Base-by-base conservation (phyloP, 2,888 invertebrate genomes). In the Dysmachus trigonus region DNA sequence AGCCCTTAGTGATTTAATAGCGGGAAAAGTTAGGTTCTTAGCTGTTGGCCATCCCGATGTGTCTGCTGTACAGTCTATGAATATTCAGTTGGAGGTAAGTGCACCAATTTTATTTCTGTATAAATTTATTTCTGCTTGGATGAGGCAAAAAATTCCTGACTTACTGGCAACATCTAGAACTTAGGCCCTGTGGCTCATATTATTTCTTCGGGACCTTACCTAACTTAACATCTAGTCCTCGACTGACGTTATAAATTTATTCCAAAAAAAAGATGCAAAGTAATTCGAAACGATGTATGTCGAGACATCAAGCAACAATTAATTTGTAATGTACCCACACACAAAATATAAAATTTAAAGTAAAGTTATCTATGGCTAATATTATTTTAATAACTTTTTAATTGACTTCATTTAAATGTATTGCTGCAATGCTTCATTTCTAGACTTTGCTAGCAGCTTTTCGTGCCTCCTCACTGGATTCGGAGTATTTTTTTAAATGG, bases 361-460 rank as follows among this genome's bases (percentile, higher is more conserved):
- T n/a, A n/a, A n/a, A n/a, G n/a, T n/a, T n/a, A n/a, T n/a, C n/a
- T n/a, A n/a, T n/a, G n/a, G n/a, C n/a, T n/a, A n/a, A n/a, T n/a
- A n/a, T n/a, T n/a, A 47, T 47, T n/a, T 47, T 13, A 41, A 15
- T 41, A 6, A 53, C 2, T n/a, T 62, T 7, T 10, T 62, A 18
- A 18, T 51, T 51, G 5, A n/a, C 2, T 51, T 6, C 7, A 51
- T 51, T 51, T 51, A 51, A 77, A 27, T 76, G 33, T 76, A 51
- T 41, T 22, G 53, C 15, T 72, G 18, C 72, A 35, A 18, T 51
- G 62, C 35, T 86, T 22, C 72, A 47, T 74, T 47, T 41, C 89
- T 81, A 95, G 95, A 95, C 95, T n/a, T 92, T 95, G 86, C 92
- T 94, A 87, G 90, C 92, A 86, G 95, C 95, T 82, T 94, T 95